Base-by-base conservation (phyloP, 1,140 invertebrate genomes). In the Hylaeus volcanicus region DNA sequence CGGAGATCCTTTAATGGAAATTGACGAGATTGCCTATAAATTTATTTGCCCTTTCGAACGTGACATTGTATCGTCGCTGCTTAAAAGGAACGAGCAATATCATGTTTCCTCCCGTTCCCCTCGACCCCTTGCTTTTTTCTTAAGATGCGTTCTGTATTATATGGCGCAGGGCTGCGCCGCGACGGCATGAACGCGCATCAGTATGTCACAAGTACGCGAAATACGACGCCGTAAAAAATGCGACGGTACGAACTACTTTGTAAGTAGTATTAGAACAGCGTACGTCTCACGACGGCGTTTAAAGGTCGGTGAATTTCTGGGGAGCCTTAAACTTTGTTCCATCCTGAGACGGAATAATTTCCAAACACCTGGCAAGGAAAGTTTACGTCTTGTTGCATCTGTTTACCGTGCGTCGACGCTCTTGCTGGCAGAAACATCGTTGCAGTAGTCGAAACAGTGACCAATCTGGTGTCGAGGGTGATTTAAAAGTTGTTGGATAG, bases 21-120 rank as follows among this genome's bases (percentile, higher is more conserved):
- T 86, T 88, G 87, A 89, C 88, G 88, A 90, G 91, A 92, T 92
- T 91, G 90, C 86, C 91, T 86, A 92, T 91, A 92, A 92, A 93
- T 92, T 92, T 92, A 93, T 93, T 91, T 91, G 86, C 79, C 79
- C 86, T 82, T 88, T 88, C 87, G 82, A 86, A 91, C 88, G 90
- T 90, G 89, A 89, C 89, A 91, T 90, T 89, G 75, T 89, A 90
- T 92, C 91, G 91, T 87, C 88, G 88, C 84, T 58, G 88, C 81
- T 89, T 90, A 88, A 92, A 91, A 78, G 85, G 76, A 88, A 86
- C 84, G 84, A 80, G 74, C 86, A 79, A 85, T 81, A 77, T 87
- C 63, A 69, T 55, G 51, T 60, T 64, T 41, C 26, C 15, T 56
- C 66, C 53, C 41, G 58, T 26, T 26, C 15, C 45, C 56, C 73